Conservation (phyloP, 2,113 vertebrate species). For the Acinonyx jubatus region DNA sequence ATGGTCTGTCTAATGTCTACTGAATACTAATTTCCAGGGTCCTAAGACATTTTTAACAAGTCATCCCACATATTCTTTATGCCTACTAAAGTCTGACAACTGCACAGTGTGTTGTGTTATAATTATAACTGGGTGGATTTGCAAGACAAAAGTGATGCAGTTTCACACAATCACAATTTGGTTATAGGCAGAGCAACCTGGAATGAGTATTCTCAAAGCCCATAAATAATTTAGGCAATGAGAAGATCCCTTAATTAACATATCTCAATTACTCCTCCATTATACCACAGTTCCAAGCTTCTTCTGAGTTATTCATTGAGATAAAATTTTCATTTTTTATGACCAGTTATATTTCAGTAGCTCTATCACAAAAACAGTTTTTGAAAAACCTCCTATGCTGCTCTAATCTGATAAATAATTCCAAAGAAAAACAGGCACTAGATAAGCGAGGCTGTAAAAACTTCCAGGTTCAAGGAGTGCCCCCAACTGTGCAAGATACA, state of each 20-base stretch:
- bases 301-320: background rate
- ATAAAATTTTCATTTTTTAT: conserved; percentile 34
- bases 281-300: background rate
- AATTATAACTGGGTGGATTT: background rate
- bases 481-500: conserved; percentile 40
- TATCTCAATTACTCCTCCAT: background rate
- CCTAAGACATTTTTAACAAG: conserved; percentile 6
- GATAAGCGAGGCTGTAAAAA: background rate
- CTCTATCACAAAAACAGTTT: conserved; percentile 18
- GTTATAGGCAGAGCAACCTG: conserved; percentile 39
- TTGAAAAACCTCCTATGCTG: background rate
- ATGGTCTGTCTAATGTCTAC: background rate
- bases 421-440: conserved; percentile 21
- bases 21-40: conserved; percentile 8
- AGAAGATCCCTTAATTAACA: background rate
- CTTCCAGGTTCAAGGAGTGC: background rate
- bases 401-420: conserved; percentile 40
- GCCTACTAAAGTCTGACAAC: background rate
- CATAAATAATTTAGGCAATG: conserved; percentile 20
- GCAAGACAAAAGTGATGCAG: background rate
- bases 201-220: background rate
- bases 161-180: background rate
- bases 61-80: background rate
- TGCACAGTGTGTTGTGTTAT: background rate
- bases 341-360: conserved; percentile 16